phyloP scores from a whole-genome alignment of 2,888 invertebrate species.

The Sarcophaga caerulescens region DNA sequence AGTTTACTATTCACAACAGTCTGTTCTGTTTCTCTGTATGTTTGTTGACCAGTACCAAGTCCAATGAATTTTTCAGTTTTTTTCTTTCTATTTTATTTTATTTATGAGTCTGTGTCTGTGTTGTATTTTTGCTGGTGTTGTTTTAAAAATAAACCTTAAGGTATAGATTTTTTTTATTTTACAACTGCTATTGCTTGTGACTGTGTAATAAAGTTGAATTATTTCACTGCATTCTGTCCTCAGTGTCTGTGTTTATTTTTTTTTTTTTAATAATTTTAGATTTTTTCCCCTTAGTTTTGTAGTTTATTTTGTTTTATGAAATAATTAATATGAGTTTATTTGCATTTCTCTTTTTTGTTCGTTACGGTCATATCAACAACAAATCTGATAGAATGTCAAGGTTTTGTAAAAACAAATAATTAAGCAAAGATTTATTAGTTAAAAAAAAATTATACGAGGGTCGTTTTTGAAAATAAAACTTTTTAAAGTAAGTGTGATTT shows the following conservation, averaged over 20 bases:
- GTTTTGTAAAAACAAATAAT: constrained; percentile 21
- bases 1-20: neutral
- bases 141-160: constrained; percentile 25
- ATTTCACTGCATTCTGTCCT: neutral
- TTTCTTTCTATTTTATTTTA: constrained; percentile 35
- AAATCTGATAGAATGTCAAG: constrained; percentile 44
- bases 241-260: neutral
- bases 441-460: neutral
- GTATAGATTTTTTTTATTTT: neutral
- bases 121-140: neutral
- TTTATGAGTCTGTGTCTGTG: constrained; percentile 37
- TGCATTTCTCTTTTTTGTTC: neutral
- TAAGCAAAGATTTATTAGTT: constrained; percentile 8
- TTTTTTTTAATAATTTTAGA: constrained; percentile 1
- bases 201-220: neutral
- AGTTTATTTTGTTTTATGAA: constrained; percentile 32
- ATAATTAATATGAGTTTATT: constrained; percentile 21
- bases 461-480: neutral
- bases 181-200: neutral
- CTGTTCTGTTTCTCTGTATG: neutral
- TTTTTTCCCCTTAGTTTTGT: constrained; percentile 22
- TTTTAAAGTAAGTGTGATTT: neutral
- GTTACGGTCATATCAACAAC: neutral
- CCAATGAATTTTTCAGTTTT: neutral
- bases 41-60: constrained; percentile 13